Evolutionary conservation across 1,140 invertebrate species (phyloP).

Genomic region (Harlomillsia oculata): DNA sequence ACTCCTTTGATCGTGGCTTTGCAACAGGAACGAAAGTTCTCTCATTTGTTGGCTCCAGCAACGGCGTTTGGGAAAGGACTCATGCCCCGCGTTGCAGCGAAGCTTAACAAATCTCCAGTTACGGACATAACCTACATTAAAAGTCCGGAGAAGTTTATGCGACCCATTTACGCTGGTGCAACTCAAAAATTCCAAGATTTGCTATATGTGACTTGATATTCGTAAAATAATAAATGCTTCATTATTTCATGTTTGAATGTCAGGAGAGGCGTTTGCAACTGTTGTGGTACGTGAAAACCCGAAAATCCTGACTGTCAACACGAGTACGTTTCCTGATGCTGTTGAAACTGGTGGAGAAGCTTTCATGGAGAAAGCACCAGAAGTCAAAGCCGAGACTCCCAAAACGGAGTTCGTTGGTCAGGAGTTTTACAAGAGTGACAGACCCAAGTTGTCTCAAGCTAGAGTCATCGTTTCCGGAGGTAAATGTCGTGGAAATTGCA

Average conservation of each 20-base stretch:
- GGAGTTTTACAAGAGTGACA: slow-evolving; percentile 88
- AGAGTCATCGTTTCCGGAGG: slow-evolving; percentile 85
- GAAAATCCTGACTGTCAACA: slow-evolving; percentile 83
- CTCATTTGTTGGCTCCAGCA: slow-evolving; percentile 85
- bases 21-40: slow-evolving; percentile 90
- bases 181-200: slow-evolving; percentile 18
- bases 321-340: slow-evolving; percentile 77
- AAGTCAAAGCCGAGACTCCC: slow-evolving; percentile 60
- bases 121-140: slow-evolving; percentile 91
- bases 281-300: slow-evolving; percentile 76
- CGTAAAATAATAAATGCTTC: neutral
- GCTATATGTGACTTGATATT: neutral
- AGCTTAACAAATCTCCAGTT: slow-evolving; percentile 89
- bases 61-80: slow-evolving; percentile 84
- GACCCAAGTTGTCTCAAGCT: slow-evolving; percentile 87
- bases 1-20: slow-evolving; percentile 76
- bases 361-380: slow-evolving; percentile 57
- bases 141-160: slow-evolving; percentile 81
- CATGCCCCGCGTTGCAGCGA: slow-evolving; percentile 85
- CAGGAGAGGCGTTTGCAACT: slow-evolving; percentile 88
- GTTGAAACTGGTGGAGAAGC: slow-evolving; percentile 61
- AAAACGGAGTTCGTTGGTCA: slow-evolving; percentile 74
- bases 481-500: slow-evolving; percentile 39
- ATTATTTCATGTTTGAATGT: slow-evolving; percentile 19
- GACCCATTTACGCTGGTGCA: slow-evolving; percentile 97